Evolutionary conservation across 2,113 vertebrate species (phyloP).

Genomic region (Peucedramus taeniatus): DNA sequence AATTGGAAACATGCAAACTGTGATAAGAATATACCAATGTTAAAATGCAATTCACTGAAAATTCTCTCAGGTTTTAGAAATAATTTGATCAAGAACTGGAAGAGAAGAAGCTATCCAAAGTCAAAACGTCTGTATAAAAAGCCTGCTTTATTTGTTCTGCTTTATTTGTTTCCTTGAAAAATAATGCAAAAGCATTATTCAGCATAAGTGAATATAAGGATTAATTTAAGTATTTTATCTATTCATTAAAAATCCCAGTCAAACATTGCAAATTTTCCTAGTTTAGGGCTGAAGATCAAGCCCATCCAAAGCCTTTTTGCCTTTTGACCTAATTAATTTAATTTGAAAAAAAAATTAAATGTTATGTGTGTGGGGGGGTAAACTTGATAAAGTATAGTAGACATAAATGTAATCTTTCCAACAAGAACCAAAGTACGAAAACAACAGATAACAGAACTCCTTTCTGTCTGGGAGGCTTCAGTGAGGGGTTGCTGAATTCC

Average conservation of each 20-base stretch:
- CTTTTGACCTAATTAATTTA: background rate
- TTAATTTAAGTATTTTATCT: background rate
- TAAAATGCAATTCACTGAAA: background rate
- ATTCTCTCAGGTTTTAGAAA: background rate
- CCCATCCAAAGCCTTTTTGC: background rate
- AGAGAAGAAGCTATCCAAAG: background rate
- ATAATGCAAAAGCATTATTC: conserved; percentile 7
- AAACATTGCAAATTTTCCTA: background rate
- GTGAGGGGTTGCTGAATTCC: background rate
- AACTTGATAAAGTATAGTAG: background rate
- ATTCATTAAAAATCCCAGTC: conserved; percentile 7
- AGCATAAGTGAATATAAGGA: background rate
- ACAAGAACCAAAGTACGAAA: background rate
- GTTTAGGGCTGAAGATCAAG: background rate
- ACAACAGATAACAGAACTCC: background rate
- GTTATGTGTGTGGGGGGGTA: background rate
- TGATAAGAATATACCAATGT: background rate
- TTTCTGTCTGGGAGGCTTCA: background rate
- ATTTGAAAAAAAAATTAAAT: background rate
- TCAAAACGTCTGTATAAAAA: conserved; percentile 20
- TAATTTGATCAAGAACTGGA: background rate
- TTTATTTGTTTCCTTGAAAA: conserved; percentile 15
- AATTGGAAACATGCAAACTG: background rate
- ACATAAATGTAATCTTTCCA: background rate
- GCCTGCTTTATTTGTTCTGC: background rate